phyloP scores from a whole-genome alignment of 1,140 invertebrate genomes.

The Philopotamus ludificatus region DNA sequence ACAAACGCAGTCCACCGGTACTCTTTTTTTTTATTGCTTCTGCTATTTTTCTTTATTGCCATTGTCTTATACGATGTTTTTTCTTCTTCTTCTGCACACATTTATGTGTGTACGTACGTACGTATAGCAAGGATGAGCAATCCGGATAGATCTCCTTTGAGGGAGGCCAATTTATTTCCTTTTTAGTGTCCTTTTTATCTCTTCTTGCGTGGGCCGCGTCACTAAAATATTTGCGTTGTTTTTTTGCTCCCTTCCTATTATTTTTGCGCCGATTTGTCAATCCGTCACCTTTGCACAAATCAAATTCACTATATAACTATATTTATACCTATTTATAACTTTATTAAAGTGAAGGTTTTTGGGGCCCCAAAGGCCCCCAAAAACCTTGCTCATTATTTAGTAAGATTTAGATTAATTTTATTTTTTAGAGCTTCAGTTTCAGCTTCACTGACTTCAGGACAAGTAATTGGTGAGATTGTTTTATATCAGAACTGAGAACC shows the following conservation, averaged over 20 bases:
- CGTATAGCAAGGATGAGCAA: conserved; percentile 21
- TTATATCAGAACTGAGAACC: no score
- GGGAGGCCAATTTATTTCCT: conserved; percentile 28
- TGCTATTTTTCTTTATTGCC: conserved; percentile 28
- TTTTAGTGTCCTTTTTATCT: conserved; percentile 30
- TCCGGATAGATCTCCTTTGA: conserved; percentile 29
- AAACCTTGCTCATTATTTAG: no score
- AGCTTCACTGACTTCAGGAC: no score
- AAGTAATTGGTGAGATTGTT: no score
- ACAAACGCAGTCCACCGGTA: conserved; percentile 28
- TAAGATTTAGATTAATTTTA: no score
- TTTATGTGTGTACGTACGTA: neutral
- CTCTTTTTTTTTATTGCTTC: conserved; percentile 18
- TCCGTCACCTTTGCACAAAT: conserved; percentile 20
- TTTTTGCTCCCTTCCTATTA: no score
- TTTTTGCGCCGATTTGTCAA: conserved; percentile 5
- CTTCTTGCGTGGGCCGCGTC: neutral
- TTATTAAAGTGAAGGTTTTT: no score
- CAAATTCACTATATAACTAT: no score
- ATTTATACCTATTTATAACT: no score
- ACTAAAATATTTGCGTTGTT: conserved; percentile 13
- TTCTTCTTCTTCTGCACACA: conserved; percentile 8
- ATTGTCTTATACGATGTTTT: conserved; percentile 30
- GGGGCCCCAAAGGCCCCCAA: no score
- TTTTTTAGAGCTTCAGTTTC: no score